Conservation (phyloP, 2,797 vertebrate species). For the Mus spretus region DNA sequence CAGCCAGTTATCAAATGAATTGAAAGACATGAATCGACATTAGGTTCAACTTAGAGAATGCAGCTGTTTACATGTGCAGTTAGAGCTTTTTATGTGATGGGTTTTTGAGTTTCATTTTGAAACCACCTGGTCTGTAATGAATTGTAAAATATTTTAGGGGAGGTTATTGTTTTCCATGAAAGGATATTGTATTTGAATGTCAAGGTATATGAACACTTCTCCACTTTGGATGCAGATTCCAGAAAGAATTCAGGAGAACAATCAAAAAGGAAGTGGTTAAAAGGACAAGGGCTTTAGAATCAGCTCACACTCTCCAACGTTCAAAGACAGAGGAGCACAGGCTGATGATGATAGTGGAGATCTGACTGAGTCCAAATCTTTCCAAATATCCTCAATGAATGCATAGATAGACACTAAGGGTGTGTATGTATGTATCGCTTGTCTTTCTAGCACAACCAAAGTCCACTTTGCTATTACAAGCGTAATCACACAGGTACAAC, state of each 20-base stretch:
- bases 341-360: neutral
- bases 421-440: neutral
- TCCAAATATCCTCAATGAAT: neutral
- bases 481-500: neutral
- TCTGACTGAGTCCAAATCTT: neutral
- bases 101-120: constrained; percentile 65
- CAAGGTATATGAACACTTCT: constrained; percentile 3
- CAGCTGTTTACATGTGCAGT: constrained; percentile 76
- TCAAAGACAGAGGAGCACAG: neutral
- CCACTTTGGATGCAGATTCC: neutral
- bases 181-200: constrained; percentile 43
- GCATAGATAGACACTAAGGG: neutral
- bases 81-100: constrained; percentile 59
- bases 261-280: neutral
- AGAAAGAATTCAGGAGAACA: neutral
- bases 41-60: constrained; percentile 67
- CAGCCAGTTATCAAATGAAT: constrained; percentile 76
- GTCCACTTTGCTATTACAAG: neutral
- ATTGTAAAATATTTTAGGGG: constrained; percentile 72
- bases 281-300: neutral
- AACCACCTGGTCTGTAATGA: constrained; percentile 64
- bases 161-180: constrained; percentile 73
- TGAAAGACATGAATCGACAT: constrained; percentile 73
- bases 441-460: neutral
- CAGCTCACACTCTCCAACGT: no score